A percentile compares a stretch with the other conserved stretches of the same genome.
phyloP scores from a whole-genome alignment of 2,888 invertebrate species.

The Stenolophus ochropezus region DNA sequence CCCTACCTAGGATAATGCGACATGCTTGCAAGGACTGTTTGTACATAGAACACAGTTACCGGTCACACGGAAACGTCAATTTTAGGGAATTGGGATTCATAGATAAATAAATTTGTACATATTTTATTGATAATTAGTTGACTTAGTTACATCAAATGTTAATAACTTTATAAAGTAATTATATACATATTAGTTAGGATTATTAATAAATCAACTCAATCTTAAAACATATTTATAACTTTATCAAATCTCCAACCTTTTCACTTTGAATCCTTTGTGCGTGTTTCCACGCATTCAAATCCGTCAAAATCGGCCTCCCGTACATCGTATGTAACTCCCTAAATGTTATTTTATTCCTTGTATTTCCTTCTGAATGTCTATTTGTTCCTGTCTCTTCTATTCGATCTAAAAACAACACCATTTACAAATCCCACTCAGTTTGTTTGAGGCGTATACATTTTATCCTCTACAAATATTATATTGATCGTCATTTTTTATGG shows the following conservation, averaged over 20 bases:
- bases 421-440: no score
- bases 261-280: slow-evolving; percentile 71
- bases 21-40: background rate
- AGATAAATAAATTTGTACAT: slow-evolving; percentile 76
- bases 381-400: slow-evolving; percentile 45
- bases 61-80: slow-evolving; percentile 82
- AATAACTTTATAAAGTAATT: slow-evolving; percentile 74
- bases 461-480: no score
- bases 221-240: slow-evolving; percentile 68
- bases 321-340: slow-evolving; percentile 82
- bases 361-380: slow-evolving; percentile 19
- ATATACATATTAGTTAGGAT: slow-evolving; percentile 74
- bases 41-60: slow-evolving; percentile 68
- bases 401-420: no score
- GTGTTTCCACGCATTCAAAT: slow-evolving; percentile 82
- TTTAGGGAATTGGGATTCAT: slow-evolving; percentile 81
- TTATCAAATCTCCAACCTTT: slow-evolving; percentile 72
- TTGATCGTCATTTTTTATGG: no score
- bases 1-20: no score
- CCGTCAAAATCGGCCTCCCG: slow-evolving; percentile 80
- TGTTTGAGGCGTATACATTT: no score
- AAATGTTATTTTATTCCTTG: slow-evolving; percentile 75
- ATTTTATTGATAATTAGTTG: slow-evolving; percentile 76
- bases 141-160: slow-evolving; percentile 73
- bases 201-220: slow-evolving; percentile 73